Percentiles rank a stretch among this genome's conserved stretches.
Evolutionary conservation across 2,797 vertebrate genomes (phyloP).

Genomic region (Orientallactaga sibirica): DNA sequence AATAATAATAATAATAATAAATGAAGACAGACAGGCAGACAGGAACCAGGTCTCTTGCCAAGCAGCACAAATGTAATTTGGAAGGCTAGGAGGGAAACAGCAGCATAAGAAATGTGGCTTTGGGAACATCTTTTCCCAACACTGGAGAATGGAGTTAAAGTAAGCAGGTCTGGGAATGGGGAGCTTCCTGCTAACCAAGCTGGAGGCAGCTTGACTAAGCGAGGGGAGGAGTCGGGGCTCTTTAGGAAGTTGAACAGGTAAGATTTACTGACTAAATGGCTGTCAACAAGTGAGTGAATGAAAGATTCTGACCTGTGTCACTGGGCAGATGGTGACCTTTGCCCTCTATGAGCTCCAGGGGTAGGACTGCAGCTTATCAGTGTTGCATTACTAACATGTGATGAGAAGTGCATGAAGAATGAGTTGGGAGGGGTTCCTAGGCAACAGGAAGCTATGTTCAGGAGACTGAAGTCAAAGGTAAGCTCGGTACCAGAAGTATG

Average conservation of each 20-base stretch:
- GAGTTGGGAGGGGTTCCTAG: too few relatives aligned
- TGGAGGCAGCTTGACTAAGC: not conserved
- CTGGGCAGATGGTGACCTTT: not conserved
- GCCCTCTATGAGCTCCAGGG: not conserved
- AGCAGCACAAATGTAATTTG: not conserved
- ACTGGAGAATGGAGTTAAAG: not conserved
- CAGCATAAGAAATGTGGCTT: not conserved
- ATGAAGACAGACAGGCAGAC: not conserved
- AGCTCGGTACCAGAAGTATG: not conserved
- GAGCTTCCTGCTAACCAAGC: not conserved
- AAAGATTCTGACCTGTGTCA: not conserved
- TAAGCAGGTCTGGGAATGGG: not conserved
- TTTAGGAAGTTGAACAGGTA: not conserved
- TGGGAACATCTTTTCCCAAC: not conserved
- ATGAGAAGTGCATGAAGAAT: not conserved
- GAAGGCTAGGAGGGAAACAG: not conserved
- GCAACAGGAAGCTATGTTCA: not conserved
- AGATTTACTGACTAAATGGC: not conserved
- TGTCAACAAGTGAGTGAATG: not conserved
- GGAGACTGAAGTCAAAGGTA: not conserved
- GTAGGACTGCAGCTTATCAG: not conserved
- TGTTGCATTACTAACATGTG: fast-evolving
- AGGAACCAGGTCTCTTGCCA: not conserved
- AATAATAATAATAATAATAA: too few relatives aligned
- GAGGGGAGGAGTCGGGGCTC: not conserved